Conservation (phyloP, 2,797 vertebrate species). For the Enteromius viviparus region DNA sequence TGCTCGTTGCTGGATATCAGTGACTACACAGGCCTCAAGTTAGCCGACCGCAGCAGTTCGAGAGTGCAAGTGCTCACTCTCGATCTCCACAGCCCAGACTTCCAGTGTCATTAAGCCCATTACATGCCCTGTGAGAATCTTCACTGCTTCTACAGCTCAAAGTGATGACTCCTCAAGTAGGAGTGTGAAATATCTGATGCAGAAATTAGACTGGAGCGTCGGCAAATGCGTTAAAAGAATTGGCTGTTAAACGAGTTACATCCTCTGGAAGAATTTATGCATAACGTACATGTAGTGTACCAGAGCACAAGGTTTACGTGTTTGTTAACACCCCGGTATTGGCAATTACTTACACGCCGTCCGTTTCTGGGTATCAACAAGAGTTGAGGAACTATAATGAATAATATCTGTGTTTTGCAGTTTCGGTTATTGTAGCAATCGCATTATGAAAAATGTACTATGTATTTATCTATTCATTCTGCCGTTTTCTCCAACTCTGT, state of each 20-base stretch:
- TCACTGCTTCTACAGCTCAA: slow-evolving; percentile 77
- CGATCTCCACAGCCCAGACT: slow-evolving; percentile 70
- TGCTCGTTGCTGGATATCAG: slow-evolving; percentile 66
- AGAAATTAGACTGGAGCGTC: slow-evolving; percentile 19
- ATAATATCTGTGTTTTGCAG: slow-evolving; percentile 41
- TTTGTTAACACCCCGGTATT: slow-evolving; percentile 2
- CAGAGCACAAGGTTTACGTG: neutral
- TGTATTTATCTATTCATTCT: slow-evolving; percentile 30
- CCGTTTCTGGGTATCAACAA: neutral
- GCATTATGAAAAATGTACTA: slow-evolving; percentile 11
- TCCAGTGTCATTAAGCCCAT: slow-evolving; percentile 48
- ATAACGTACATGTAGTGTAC: neutral
- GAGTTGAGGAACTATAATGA: neutral
- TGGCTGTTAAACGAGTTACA: slow-evolving; percentile 40
- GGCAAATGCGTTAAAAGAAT: slow-evolving; percentile 49
- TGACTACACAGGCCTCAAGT: slow-evolving; percentile 64
- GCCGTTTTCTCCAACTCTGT: slow-evolving; percentile 31
- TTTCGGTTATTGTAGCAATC: slow-evolving; percentile 25
- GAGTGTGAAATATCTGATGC: slow-evolving; percentile 80
- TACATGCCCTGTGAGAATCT: slow-evolving; percentile 69
- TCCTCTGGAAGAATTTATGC: slow-evolving; percentile 24
- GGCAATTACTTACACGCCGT: slow-evolving; percentile 19
- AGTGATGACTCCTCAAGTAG: slow-evolving; percentile 80
- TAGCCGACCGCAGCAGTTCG: slow-evolving; percentile 76
- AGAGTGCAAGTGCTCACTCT: slow-evolving; percentile 67